Percentiles rank a stretch among this genome's conserved stretches.
phyloP scores from a whole-genome alignment of 1,140 invertebrate genomes.

The Chionoecetes opilio region DNA sequence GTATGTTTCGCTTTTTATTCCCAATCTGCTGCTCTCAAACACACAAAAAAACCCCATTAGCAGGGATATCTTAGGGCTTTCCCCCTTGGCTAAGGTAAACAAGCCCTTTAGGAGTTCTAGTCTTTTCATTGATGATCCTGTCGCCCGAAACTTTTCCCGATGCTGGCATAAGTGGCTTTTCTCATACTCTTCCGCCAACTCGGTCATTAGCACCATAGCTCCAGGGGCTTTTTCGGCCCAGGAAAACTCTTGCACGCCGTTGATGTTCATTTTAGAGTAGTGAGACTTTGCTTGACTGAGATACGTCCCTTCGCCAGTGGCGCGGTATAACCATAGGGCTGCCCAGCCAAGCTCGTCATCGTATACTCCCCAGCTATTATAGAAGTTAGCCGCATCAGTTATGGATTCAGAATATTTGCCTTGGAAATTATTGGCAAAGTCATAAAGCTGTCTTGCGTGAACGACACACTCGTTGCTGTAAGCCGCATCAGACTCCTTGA shows the following conservation, averaged over 20 bases:
- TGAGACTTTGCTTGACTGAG: constrained; percentile 82
- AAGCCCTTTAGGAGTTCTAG: constrained; percentile 53
- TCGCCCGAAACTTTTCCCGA: constrained; percentile 46
- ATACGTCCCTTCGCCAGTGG: constrained; percentile 82
- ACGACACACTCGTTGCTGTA: too few species aligned
- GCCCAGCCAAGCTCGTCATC: constrained; percentile 88
- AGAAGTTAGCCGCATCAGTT: constrained; percentile 82
- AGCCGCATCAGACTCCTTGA: too few species aligned
- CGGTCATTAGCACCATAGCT: constrained; percentile 25
- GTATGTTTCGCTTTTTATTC: constrained; percentile 82
- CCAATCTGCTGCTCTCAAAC: constrained; percentile 84
- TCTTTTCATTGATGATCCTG: constrained; percentile 66
- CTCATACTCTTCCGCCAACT: too few species aligned
- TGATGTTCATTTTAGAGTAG: constrained; percentile 84
- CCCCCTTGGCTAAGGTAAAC: constrained; percentile 65
- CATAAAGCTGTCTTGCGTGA: too few species aligned
- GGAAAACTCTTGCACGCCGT: constrained; percentile 80
- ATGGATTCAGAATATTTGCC: constrained; percentile 83
- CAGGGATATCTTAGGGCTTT: constrained; percentile 50
- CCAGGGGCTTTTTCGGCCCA: constrained; percentile 65
- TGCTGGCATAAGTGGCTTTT: not conserved
- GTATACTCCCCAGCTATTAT: constrained; percentile 85
- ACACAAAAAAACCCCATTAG: constrained; percentile 70
- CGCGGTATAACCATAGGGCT: constrained; percentile 87
- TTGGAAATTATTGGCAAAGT: not conserved